Percentiles rank a stretch among this genome's conserved stretches.
Evolutionary conservation across 1,140 invertebrate genomes (phyloP).

Genomic region (Homarus americanus): DNA sequence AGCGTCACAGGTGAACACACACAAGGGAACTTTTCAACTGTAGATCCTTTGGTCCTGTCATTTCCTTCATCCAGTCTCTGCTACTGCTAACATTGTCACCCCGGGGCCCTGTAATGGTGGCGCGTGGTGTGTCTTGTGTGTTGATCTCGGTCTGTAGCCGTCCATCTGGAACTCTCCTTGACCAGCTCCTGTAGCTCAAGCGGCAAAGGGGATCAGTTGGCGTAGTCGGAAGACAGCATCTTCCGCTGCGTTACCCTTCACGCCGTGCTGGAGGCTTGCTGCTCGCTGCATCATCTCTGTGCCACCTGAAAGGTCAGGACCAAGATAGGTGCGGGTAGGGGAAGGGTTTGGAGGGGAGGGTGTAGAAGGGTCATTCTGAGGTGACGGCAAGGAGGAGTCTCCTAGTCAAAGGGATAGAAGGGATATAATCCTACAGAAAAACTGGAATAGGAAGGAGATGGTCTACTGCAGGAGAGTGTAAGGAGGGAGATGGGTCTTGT

Average conservation of each 20-base stretch:
- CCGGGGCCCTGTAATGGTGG: neutral
- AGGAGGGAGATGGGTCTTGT: no score
- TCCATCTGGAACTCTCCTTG: neutral
- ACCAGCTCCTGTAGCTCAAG: neutral
- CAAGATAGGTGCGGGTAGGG: neutral
- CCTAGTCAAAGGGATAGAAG: no score
- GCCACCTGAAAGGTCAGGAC: neutral
- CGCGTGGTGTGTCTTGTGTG: neutral
- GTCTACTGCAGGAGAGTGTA: no score
- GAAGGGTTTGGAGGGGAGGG: neutral
- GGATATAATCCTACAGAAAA: no score
- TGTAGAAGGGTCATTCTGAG: no score
- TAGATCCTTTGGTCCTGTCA: no score
- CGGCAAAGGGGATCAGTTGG: neutral
- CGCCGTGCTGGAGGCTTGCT: neutral
- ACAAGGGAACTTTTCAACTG: no score
- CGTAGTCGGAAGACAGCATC: neutral
- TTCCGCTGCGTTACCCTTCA: neutral
- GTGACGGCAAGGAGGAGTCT: no score
- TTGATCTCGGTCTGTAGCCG: neutral
- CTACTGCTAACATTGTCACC: no score
- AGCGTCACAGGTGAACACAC: no score
- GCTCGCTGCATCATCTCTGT: neutral
- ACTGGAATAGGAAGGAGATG: no score
- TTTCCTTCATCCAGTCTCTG: no score